Percentiles rank a stretch among this genome's conserved stretches.
These are phyloP conservation scores for Meteorus sp. DNA, from an alignment of 1,140 invertebrate genomes.

Conservation along the genomic window DNA sequence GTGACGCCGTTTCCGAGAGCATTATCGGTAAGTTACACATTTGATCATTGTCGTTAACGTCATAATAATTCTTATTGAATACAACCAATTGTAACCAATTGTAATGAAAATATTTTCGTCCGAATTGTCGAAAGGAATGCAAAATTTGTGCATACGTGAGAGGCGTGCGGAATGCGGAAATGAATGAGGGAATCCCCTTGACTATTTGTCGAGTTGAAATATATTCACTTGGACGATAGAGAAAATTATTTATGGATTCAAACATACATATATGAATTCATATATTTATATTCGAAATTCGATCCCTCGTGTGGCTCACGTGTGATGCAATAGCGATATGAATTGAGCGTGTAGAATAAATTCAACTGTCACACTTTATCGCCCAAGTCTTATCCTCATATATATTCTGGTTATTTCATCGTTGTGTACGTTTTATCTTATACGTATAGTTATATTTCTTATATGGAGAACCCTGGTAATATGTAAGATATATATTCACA, in stretches of 20 bases:
- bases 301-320: not conserved
- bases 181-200: not conserved
- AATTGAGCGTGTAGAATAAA: constrained; percentile 7
- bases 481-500: not conserved
- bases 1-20: constrained; percentile 41
- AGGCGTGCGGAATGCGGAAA: not conserved
- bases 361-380: constrained; percentile 6
- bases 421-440: not conserved
- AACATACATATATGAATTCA: no score
- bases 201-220: not conserved
- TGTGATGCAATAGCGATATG: constrained; percentile 12
- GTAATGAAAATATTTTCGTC: no score
- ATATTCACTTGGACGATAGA: not conserved
- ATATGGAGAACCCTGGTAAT: not conserved
- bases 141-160: not conserved
- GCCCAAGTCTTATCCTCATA: constrained; percentile 6
- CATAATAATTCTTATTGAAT: no score
- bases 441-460: not conserved
- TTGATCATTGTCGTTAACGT: no score
- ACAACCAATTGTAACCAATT: no score
- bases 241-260: no score
- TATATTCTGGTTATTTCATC: not conserved
- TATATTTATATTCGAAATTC: not conserved
- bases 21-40: constrained; percentile 52
- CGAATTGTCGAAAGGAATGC: not conserved